These are phyloP conservation scores for Pseudachorutes palmiensis DNA, from an alignment of 1,140 invertebrate genomes.

Conservation along the genomic window DNA sequence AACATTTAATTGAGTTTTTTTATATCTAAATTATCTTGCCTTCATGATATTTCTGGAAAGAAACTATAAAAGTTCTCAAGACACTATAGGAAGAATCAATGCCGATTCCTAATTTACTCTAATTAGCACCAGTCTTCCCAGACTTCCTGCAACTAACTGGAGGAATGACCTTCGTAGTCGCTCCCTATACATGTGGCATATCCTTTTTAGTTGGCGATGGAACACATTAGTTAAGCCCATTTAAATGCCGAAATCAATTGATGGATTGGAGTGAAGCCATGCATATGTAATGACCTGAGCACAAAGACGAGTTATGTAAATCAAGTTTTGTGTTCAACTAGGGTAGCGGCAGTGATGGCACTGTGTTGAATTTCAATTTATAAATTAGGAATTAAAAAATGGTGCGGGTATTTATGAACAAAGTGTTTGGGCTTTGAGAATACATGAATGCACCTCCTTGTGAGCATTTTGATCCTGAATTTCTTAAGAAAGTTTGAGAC, in stretches of 20 bases:
- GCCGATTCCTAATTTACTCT: no score
- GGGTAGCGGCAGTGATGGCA: not conserved
- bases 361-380: not conserved
- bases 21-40: no score
- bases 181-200: no score
- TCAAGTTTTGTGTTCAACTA: not conserved
- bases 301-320: slow-evolving; percentile 5
- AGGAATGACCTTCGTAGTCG: no score
- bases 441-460: not conserved
- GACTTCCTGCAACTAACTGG: no score
- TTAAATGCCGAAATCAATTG: not conserved
- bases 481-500: slow-evolving; percentile 9
- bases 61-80: no score
- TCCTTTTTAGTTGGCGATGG: no score
- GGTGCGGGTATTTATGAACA: not conserved
- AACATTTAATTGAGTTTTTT: no score
- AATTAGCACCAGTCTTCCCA: no score
- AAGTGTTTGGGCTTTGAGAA: not conserved
- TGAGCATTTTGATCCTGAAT: not conserved
- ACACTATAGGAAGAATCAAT: no score
- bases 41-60: no score
- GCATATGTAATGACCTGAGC: not conserved
- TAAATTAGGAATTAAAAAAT: not conserved
- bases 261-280: not conserved
- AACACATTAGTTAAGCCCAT: not conserved